Conservation (phyloP, 1,140 invertebrate genomes). For the Tribolium madens region DNA sequence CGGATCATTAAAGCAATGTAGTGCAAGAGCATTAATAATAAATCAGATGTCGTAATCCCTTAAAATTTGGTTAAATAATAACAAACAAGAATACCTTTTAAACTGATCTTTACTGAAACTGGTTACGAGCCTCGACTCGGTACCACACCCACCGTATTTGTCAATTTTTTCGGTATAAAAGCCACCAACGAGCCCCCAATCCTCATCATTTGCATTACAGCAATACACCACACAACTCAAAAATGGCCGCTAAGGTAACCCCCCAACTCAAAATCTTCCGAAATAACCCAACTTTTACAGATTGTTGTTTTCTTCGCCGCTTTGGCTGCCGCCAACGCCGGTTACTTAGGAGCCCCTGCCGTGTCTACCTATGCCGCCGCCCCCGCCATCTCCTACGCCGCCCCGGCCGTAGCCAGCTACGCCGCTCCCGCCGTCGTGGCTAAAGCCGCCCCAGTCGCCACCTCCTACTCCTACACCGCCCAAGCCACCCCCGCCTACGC, state of each 20-base stretch:
- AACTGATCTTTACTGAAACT: slow-evolving; percentile 34
- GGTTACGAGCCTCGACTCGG: slow-evolving; percentile 13
- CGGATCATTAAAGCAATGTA: slow-evolving; percentile 17
- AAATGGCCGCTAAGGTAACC: slow-evolving; percentile 27
- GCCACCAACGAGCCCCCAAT: not conserved
- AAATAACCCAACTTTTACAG: slow-evolving; percentile 46
- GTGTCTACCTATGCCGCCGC: slow-evolving; percentile 53
- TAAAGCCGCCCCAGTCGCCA: slow-evolving; percentile 67
- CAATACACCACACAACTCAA: not conserved
- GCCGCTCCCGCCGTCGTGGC: slow-evolving; percentile 64
- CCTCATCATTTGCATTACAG: slow-evolving; percentile 29
- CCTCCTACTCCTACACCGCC: slow-evolving; percentile 69
- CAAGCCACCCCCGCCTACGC: slow-evolving; percentile 71
- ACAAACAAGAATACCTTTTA: slow-evolving; percentile 33
- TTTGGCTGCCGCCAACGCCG: slow-evolving; percentile 54
- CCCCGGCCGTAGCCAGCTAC: slow-evolving; percentile 50
- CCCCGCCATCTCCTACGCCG: slow-evolving; percentile 40
- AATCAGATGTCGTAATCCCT: slow-evolving; percentile 22
- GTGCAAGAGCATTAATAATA: slow-evolving; percentile 20
- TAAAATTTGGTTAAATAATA: slow-evolving; percentile 33
- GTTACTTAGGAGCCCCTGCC: slow-evolving; percentile 52
- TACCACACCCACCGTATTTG: slow-evolving; percentile 25
- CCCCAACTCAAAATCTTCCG: not conserved
- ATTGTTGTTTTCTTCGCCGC: slow-evolving; percentile 55
- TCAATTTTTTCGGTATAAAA: slow-evolving; percentile 31